Base-by-base conservation (phyloP, 2,797 vertebrate genomes). In the Adrianichthys oophorus region DNA sequence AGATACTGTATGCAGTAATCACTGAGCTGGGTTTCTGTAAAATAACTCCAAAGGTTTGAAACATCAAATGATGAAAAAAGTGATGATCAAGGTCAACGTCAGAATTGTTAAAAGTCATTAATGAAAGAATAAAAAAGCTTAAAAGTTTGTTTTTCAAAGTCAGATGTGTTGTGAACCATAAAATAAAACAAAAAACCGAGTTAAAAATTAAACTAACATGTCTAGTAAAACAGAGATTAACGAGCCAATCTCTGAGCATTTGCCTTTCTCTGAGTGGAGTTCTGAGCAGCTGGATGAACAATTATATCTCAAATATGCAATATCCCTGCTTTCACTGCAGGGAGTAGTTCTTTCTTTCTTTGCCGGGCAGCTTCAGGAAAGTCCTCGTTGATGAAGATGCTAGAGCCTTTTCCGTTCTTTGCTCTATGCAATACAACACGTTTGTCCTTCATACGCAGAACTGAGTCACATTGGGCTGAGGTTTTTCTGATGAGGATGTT, bases 391-490 rank as follows among this genome's bases (percentile, higher is more conserved):
- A 42, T 49, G 4, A 41, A 59, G 12, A 50, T 19, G 0, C 6
- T 4, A 7, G 16, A 49, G 7, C 47, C 14, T n/a, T 43, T 41
- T 23, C 49, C 6, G 3, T 26, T 41, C 10, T 15, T 59, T 13
- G 40, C 6, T 58, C 42, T 42, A 15, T n/a, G 2, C 5, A 48
- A 5, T 5, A 29, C 10, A 48, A 29, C 29, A n/a, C n/a, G 16
- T 41, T 58, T 49, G 19, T 58, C 32, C 21, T 18, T 58, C 46
- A 58, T 4, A 7, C 6, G 19, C 12, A 48, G 19, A 26, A 58
- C 41, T 12, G 7, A 12, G 18, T 19, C 1, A 48, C n/a, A 4
- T 41, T 8, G 16, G 12, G 12, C 7, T 13, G 23, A 16, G 4
- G 18, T 48, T 48, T 48, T 2, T 24, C 46, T 21, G 16, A 23